Evolutionary conservation across 2,797 vertebrate genomes (phyloP), one percentile per base, ranked within the genome.

Genomic region (Nyctalus aviator): DNA sequence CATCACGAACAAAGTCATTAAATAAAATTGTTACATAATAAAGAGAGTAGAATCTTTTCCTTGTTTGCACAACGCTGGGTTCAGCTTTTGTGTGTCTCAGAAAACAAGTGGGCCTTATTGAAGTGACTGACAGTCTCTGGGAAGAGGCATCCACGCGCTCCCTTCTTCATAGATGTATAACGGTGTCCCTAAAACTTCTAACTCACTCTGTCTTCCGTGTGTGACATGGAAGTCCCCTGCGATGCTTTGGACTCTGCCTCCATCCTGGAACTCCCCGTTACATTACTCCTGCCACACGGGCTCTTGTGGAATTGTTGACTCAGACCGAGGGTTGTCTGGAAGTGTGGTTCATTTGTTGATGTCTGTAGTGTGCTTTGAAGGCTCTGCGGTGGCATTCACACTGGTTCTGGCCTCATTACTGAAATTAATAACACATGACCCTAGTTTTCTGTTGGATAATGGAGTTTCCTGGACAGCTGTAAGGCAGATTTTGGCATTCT

Each of bases 401-500:
- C 68, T n/a, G 25, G 10, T 55, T 68, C 71, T 90, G 82, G 68
- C 48, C 62, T 75, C 53, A 5, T 85, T 89, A 41, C 68, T 79
- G 77, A 85, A 91, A 92, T 93, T 20, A 93, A 35, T 32, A 86
- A 68, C 81, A 69, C 50, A 41, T 93, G 77, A 64, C 35, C 32
- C 8, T 82, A 0, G 48, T 85, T 88, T 44, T 85, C 82, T 77
- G 55, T 81, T 84, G 85, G 41, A 53, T 90, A 44, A 81, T 59
- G 44, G 88, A 78, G 84, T 88, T 96, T 93, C 83, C 75, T 81
- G 66, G 73, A 92, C 35, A 92, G 86, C 76, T 87, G 32, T 30
- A 66, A 66, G 88, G 50, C 84, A 94, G 64, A 83, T 90, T 94
- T 87, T 87, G 77, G 88, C 76, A 75, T 85, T 93, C 64, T 90